Conservation (phyloP, 2,113 vertebrate genomes). For the Corapipo altera region DNA sequence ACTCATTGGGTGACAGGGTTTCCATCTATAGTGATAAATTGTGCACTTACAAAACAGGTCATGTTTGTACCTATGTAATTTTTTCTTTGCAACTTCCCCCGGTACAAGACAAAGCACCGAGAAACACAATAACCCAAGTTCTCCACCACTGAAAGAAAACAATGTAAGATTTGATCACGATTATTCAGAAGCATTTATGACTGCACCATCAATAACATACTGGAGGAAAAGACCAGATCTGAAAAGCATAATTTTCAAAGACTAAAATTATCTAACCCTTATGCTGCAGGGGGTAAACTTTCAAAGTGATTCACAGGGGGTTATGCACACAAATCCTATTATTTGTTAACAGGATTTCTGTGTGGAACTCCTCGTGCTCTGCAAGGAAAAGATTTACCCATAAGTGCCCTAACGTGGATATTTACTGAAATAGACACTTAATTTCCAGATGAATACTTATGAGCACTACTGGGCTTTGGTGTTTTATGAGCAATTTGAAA, state of each 20-base stretch:
- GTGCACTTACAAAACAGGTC: neutral
- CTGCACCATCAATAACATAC: neutral
- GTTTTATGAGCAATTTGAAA: neutral
- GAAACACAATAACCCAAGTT: neutral
- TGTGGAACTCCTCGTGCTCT: neutral
- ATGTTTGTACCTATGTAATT: neutral
- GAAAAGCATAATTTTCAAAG: slow-evolving; percentile 31
- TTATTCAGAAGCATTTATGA: slow-evolving; percentile 20
- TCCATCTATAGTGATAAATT: neutral
- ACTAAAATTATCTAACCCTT: slow-evolving; percentile 32
- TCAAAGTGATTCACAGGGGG: slow-evolving; percentile 26
- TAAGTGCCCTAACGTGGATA: slow-evolving; percentile 16
- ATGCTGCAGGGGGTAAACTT: slow-evolving; percentile 41
- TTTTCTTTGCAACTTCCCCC: neutral
- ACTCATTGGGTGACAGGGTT: neutral
- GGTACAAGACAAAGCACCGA: neutral
- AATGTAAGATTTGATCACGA: neutral
- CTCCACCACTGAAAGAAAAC: neutral
- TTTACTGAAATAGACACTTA: slow-evolving; percentile 46
- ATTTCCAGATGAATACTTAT: slow-evolving; percentile 20
- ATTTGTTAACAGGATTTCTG: slow-evolving; percentile 52
- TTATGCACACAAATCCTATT: slow-evolving; percentile 47
- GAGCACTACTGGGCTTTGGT: neutral
- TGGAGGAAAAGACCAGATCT: slow-evolving; percentile 8
- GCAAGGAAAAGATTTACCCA: slow-evolving; percentile 3